A percentile compares a stretch with the other conserved stretches of the same genome.
Conservation (phyloP, 2,888 invertebrate genomes). For the Metellina segmentata region DNA sequence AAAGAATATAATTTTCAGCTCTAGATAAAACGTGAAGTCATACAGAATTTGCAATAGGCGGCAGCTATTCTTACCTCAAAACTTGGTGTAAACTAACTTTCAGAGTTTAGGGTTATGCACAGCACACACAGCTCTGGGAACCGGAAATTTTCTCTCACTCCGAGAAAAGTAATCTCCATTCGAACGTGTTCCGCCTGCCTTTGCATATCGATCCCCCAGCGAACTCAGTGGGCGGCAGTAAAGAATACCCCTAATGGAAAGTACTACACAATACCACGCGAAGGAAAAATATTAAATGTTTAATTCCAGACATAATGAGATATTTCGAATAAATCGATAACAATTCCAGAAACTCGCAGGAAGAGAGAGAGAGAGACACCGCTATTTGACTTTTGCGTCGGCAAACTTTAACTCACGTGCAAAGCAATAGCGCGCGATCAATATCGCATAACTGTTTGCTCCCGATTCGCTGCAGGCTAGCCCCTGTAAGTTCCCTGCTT, state of each 20-base stretch:
- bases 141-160: too few species aligned
- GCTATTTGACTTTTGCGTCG: conserved; percentile 53
- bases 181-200: neutral
- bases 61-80: too few species aligned
- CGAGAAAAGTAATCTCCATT: too few species aligned
- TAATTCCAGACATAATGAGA: conserved; percentile 32
- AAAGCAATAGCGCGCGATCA: conserved; percentile 52
- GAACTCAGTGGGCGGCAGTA: neutral
- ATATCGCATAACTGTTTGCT: conserved; percentile 60
- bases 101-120: too few species aligned
- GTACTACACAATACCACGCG: neutral
- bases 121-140: too few species aligned
- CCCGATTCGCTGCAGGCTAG: conserved; percentile 22
- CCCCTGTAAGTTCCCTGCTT: neutral
- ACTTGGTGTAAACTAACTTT: too few species aligned
- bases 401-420: conserved; percentile 45
- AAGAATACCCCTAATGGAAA: neutral
- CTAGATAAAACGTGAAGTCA: too few species aligned
- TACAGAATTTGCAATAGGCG: too few species aligned
- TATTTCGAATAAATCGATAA: conserved; percentile 43
- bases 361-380: conserved; percentile 6
- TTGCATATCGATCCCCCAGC: neutral
- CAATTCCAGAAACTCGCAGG: conserved; percentile 21
- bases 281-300: conserved; percentile 39
- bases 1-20: too few species aligned